Conservation (phyloP, 2,888 invertebrate species). For the Archaeoteleia sp. region DNA sequence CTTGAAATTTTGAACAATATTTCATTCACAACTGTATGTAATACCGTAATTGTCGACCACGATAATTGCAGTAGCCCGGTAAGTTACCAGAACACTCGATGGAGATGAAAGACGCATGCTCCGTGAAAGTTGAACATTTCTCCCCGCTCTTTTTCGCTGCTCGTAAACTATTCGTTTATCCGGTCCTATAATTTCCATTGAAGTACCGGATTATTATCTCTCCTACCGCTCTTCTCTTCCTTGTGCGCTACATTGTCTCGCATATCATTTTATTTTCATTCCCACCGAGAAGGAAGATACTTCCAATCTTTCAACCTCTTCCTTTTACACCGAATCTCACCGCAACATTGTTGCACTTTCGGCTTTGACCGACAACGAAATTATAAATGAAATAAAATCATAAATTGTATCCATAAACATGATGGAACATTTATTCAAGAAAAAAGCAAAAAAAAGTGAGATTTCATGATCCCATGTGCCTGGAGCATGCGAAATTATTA, state of each 20-base stretch:
- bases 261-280: too few species aligned
- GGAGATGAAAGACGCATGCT: conserved; percentile 60
- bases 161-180: conserved; percentile 75
- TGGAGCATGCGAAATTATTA: too few species aligned
- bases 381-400: too few species aligned
- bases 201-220: conserved; percentile 72
- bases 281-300: too few species aligned
- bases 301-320: too few species aligned
- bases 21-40: conserved; percentile 44
- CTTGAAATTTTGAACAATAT: conserved; percentile 39
- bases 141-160: conserved; percentile 73
- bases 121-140: conserved; percentile 68
- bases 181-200: conserved; percentile 74
- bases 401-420: too few species aligned
- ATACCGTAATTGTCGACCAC: conserved; percentile 51
- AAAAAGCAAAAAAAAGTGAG: too few species aligned
- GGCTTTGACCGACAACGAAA: too few species aligned
- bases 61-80: conserved; percentile 52
- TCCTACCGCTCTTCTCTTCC: conserved; percentile 48
- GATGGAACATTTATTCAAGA: too few species aligned
- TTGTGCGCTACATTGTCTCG: neutral
- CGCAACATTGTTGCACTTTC: too few species aligned
- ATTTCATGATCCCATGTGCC: too few species aligned
- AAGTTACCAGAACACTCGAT: conserved; percentile 47
- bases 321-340: too few species aligned